Evolutionary conservation across 1,140 invertebrate genomes (phyloP), one percentile per base, ranked within the genome.

Genomic region (Leptinotarsa defecta): DNA sequence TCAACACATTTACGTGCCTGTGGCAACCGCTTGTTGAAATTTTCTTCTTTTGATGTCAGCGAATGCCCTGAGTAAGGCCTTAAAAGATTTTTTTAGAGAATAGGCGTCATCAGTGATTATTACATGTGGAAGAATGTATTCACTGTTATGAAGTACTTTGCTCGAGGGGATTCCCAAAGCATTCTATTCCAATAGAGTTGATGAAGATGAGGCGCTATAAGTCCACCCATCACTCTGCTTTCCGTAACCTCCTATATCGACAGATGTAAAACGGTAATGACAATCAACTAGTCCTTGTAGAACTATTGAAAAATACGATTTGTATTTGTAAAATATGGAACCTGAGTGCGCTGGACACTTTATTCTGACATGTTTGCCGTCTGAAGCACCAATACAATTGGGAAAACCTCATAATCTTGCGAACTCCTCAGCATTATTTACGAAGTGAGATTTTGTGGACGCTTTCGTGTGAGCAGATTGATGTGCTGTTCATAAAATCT

Each of bases 321-420:
- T 75, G 62, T 75, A 75, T 17, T 75, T 75, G 52, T 22, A 71
- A 63, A n/a, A 75, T 20, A 71, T 48, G 4, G 19, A 62, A 17
- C 74, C 74, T 19, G 49, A 61, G 11, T 75, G 13, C 19, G 27
- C 20, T 17, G 74, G 74, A 57, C 78, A 71, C 61, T 76, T 74
- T 49, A 86, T 77, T 65, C 75, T 24, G n/a, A 86, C 76, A 76
- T 86, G 82, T 75, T 84, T 86, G 0, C 87, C 86, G 83, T 87
- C 86, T 5, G 87, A 78, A 19, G 85, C 82, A 67, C 84, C 82
- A 27, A 84, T 69, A 76, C 82, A 85, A 79, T 85, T 81, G 27
- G 83, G 82, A 49, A 85, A 81, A 79, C 84, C 81, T 73, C 82
- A 81, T 52, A 15, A 15, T 52, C 13, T 52, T 15, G 13, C 13